Percentiles rank a stretch among this genome's conserved stretches.
Conservation (phyloP, 2,797 vertebrate genomes). For the Notolabrus celidotus region DNA sequence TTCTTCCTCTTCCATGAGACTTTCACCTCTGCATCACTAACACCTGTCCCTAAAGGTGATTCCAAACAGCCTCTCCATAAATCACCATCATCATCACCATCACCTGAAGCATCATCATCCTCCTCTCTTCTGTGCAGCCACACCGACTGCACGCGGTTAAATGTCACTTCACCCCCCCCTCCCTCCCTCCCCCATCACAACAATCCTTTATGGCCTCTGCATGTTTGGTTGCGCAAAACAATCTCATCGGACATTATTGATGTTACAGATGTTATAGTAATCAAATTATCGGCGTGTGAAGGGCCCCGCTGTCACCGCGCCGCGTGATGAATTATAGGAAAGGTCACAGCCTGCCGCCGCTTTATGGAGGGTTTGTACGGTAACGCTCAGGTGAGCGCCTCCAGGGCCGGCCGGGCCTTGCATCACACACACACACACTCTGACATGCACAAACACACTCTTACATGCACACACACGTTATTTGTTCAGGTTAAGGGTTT, state of each 20-base stretch:
- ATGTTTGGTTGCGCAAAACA: slow-evolving; percentile 87
- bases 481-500: slow-evolving; percentile 44
- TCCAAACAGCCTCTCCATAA: slow-evolving; percentile 10
- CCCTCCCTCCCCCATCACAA: slow-evolving; percentile 29
- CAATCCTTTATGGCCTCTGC: slow-evolving; percentile 81
- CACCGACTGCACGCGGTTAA: slow-evolving; percentile 70
- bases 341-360: slow-evolving; percentile 83
- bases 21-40: not conserved
- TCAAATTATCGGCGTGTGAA: slow-evolving; percentile 88
- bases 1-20: no score
- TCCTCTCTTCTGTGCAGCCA: slow-evolving; percentile 18
- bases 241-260: slow-evolving; percentile 87
- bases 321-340: slow-evolving; percentile 82
- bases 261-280: slow-evolving; percentile 89
- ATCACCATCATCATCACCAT: slow-evolving; percentile 30
- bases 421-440: not conserved
- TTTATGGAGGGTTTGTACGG: slow-evolving; percentile 75
- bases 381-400: slow-evolving; percentile 77
- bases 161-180: slow-evolving; percentile 69
- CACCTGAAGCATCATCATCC: slow-evolving; percentile 23
- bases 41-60: slow-evolving; percentile 41
- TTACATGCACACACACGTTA: not conserved
- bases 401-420: slow-evolving; percentile 40
- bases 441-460: not conserved
- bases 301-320: slow-evolving; percentile 80